phyloP scores from a whole-genome alignment of 2,113 vertebrate genomes.

The Sakesphorus luctuosus region DNA sequence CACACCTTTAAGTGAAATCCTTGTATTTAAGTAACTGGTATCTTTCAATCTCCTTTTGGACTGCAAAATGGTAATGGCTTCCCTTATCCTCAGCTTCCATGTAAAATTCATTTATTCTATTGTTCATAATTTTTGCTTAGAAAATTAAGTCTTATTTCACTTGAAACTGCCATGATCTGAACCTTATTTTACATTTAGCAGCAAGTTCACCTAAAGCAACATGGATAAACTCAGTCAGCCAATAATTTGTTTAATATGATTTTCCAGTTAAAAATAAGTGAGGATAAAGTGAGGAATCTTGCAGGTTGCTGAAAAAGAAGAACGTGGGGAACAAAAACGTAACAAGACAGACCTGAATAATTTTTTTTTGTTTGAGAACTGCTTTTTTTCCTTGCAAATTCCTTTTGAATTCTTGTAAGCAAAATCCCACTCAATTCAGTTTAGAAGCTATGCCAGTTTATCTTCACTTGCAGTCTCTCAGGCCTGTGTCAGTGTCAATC shows the following conservation, averaged over 20 bases:
- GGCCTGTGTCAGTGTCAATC: not conserved
- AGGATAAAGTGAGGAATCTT: not conserved
- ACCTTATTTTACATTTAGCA: slow-evolving; percentile 11
- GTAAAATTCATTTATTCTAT: not conserved
- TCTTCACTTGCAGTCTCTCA: not conserved
- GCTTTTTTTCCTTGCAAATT: not conserved
- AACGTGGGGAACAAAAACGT: not conserved
- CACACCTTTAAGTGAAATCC: not conserved
- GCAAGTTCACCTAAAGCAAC: not conserved
- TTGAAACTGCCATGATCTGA: not conserved
- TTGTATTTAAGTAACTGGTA: not conserved
- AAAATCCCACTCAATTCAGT: not conserved
- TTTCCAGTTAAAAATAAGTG: not conserved
- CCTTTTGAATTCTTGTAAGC: not conserved
- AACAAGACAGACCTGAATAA: not conserved
- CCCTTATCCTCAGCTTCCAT: not conserved
- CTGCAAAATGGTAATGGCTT: not conserved
- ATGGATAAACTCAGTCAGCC: not conserved
- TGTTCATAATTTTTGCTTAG: not conserved
- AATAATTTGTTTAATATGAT: not conserved
- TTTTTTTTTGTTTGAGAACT: not conserved
- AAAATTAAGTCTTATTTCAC: slow-evolving; percentile 10
- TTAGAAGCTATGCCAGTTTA: not conserved
- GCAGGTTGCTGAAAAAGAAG: not conserved
- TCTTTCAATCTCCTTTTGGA: slow-evolving; percentile 5